Evolutionary conservation across 2,888 invertebrate genomes (phyloP).

Genomic region (Drosophila limbata): DNA sequence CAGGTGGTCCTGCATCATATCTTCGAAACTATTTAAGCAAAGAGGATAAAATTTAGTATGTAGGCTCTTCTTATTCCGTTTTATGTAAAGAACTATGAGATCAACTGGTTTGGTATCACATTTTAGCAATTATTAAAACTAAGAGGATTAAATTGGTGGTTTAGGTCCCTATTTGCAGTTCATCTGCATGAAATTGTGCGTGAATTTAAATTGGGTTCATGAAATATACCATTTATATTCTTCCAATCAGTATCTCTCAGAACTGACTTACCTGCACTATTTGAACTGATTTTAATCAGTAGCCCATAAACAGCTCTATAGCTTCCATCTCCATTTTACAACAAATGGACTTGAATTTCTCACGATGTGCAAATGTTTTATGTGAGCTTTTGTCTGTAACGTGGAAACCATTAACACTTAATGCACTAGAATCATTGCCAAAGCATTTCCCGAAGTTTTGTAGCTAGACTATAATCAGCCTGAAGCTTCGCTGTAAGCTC

Average conservation of each 20-base stretch:
- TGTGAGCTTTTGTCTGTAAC: conserved; percentile 31
- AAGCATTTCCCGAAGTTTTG: conserved; percentile 38
- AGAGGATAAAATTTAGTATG: not conserved
- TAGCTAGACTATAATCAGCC: conserved; percentile 22
- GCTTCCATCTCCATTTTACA: conserved; percentile 13
- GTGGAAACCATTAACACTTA: conserved; percentile 55
- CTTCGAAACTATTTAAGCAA: not conserved
- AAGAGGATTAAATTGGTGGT: too few relatives aligned
- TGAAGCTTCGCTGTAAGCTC: conserved; percentile 23
- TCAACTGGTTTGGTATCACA: too few relatives aligned
- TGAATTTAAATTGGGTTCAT: not conserved
- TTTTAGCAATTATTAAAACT: too few relatives aligned
- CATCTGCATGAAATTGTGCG: too few relatives aligned
- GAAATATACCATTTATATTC: not conserved
- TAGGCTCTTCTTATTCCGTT: not conserved
- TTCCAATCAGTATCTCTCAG: not conserved
- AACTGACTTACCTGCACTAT: not conserved
- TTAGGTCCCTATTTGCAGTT: too few relatives aligned
- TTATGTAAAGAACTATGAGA: not conserved
- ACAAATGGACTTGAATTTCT: conserved; percentile 26
- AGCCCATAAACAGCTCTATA: conserved; percentile 2
- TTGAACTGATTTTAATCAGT: conserved; percentile 4
- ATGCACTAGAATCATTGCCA: conserved; percentile 50
- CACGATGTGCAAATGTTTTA: conserved; percentile 36
- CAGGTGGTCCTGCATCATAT: not conserved